A percentile compares a stretch with the other conserved stretches of the same genome.
These are phyloP conservation scores for Muscicapa striata DNA, from an alignment of 2,797 vertebrate species.

Conservation along the genomic window DNA sequence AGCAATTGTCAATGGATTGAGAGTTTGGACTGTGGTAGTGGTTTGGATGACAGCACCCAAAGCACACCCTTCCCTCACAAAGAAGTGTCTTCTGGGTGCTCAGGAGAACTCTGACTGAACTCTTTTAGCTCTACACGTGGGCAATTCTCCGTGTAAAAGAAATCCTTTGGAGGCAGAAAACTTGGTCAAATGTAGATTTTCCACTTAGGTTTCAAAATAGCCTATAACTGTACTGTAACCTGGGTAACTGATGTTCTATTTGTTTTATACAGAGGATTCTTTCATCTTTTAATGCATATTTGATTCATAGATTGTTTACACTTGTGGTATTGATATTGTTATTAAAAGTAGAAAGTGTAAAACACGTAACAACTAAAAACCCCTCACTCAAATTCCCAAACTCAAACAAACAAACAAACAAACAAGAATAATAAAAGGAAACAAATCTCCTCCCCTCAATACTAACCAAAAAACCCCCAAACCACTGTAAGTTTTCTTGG, in stretches of 20 bases:
- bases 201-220: not conserved
- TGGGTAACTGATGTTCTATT: not conserved
- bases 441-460: fast-evolving
- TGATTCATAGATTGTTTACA: not conserved
- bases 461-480: not conserved
- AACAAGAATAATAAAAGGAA: not conserved
- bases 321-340: not conserved
- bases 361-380: not conserved
- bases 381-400: fast-evolving
- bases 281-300: not conserved
- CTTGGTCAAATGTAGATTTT: not conserved
- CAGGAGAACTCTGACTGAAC: not conserved
- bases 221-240: not conserved
- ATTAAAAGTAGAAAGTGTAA: not conserved
- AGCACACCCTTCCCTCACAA: not conserved
- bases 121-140: not conserved
- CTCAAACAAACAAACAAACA: fast-evolving
- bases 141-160: not conserved
- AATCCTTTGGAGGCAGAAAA: not conserved
- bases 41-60: not conserved
- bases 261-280: not conserved
- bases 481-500: not conserved
- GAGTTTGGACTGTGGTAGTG: not conserved
- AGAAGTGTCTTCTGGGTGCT: not conserved
- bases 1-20: not conserved